These are phyloP conservation scores for Trematocara unimaculatum DNA, from an alignment of 2,113 vertebrate genomes.

Conservation along the genomic window DNA sequence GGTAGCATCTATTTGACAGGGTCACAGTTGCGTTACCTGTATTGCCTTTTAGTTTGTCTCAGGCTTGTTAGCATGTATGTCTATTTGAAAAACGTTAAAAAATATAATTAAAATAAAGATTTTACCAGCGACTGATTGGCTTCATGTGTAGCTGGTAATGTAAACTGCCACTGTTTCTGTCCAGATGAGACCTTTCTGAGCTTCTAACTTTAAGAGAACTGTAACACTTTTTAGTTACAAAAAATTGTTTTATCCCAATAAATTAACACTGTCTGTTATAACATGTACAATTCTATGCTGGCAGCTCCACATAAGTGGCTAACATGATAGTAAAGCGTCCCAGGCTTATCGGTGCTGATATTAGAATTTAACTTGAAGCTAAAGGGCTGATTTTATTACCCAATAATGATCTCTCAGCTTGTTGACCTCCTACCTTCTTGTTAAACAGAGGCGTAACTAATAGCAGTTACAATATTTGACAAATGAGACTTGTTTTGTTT, in stretches of 20 bases:
- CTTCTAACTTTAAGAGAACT: background rate
- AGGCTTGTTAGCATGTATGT: background rate
- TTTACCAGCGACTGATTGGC: background rate
- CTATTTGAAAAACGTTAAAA: fast-evolving
- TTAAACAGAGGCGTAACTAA: background rate
- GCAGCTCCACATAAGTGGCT: background rate
- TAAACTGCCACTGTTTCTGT: background rate
- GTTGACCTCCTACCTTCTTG: background rate
- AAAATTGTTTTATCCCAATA: background rate
- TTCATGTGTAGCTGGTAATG: background rate
- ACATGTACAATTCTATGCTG: background rate
- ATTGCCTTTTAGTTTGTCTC: background rate
- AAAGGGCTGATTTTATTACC: fast-evolving
- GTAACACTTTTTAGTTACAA: background rate
- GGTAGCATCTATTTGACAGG: background rate
- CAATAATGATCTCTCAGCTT: background rate
- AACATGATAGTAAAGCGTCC: background rate
- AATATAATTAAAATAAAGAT: background rate
- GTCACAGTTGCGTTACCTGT: background rate
- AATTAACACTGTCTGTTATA: background rate
- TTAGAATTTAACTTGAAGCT: background rate
- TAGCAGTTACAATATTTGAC: background rate
- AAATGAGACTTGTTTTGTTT: background rate
- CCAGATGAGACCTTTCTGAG: background rate
- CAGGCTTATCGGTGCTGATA: background rate